phyloP scores from a whole-genome alignment of 2,888 invertebrate genomes.

The Molorchus minor region DNA sequence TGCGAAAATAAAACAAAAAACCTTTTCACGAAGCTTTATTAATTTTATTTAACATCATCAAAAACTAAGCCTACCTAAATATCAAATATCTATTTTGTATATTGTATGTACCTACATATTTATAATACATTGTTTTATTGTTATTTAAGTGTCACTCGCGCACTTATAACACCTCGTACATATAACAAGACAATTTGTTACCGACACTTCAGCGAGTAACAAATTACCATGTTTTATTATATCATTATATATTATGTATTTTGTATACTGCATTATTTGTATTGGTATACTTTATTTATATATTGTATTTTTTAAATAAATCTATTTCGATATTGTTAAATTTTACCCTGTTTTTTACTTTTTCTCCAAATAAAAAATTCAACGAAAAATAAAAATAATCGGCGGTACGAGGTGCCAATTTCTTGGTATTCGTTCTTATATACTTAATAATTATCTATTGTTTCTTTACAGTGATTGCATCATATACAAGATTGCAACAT shows the following conservation, averaged over 20 bases:
- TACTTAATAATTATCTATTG: conserved; percentile 50
- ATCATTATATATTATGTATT: conserved; percentile 25
- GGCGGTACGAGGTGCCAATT: conserved; percentile 59
- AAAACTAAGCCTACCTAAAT: conserved; percentile 64
- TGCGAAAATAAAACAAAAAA: conserved; percentile 9
- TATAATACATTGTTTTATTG: conserved; percentile 48
- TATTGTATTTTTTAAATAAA: conserved; percentile 54
- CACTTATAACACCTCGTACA: conserved; percentile 58
- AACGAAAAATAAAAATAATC: conserved; percentile 37
- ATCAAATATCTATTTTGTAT: conserved; percentile 64
- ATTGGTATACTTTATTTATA: conserved; percentile 55
- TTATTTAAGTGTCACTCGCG: conserved; percentile 38
- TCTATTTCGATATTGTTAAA: conserved; percentile 59
- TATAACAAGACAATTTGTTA: conserved; percentile 19
- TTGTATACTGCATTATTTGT: conserved; percentile 48
- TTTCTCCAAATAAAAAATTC: conserved; percentile 38
- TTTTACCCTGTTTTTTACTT: conserved; percentile 59
- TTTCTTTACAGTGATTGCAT: conserved; percentile 62
- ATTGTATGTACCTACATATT: conserved; percentile 48
- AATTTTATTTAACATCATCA: conserved; percentile 64
- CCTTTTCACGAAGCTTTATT: conserved; percentile 63
- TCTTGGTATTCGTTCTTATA: conserved; percentile 47
- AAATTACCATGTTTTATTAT: conserved; percentile 33
- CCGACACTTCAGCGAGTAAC: conserved; percentile 10
- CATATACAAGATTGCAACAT: conserved; percentile 61